These are phyloP conservation scores for Creontiades dilutus DNA, from an alignment of 2,888 invertebrate genomes.

Conservation along the genomic window DNA sequence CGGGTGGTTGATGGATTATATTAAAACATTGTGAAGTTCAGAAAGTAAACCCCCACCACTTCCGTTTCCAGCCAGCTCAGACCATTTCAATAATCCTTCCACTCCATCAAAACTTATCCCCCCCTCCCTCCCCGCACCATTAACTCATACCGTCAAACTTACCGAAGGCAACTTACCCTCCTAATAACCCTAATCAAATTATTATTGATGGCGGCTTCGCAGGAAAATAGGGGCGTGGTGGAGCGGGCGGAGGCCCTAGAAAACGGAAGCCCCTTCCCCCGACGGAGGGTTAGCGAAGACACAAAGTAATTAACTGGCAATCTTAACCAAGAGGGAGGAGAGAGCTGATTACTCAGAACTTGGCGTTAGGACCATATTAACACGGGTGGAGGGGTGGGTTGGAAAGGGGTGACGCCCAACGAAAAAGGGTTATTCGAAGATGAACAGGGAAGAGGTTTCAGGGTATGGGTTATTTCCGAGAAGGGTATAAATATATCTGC, in stretches of 20 bases:
- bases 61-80: background rate
- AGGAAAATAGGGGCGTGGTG: background rate
- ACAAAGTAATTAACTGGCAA: conserved; percentile 62
- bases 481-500: background rate
- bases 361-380: conserved; percentile 52
- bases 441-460: background rate
- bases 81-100: conserved; percentile 62
- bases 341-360: conserved; percentile 69
- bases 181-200: conserved; percentile 53
- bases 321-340: conserved; percentile 38
- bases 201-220: conserved; percentile 56
- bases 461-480: background rate
- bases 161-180: conserved; percentile 38
- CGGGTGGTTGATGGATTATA: conserved; percentile 3
- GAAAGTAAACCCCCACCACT: background rate
- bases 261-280: conserved; percentile 5
- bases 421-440: conserved; percentile 48
- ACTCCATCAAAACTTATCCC: conserved; percentile 55
- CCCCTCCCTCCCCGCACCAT: background rate
- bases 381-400: conserved; percentile 14
- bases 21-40: background rate
- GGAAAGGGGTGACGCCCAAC: conserved; percentile 56
- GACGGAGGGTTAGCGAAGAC: conserved; percentile 15
- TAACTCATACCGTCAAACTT: conserved; percentile 15
- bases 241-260: background rate